Percentiles rank a stretch among this genome's conserved stretches.
These are phyloP conservation scores for Coptodon rendalli DNA, from an alignment of 2,113 vertebrate genomes.

Conservation along the genomic window DNA sequence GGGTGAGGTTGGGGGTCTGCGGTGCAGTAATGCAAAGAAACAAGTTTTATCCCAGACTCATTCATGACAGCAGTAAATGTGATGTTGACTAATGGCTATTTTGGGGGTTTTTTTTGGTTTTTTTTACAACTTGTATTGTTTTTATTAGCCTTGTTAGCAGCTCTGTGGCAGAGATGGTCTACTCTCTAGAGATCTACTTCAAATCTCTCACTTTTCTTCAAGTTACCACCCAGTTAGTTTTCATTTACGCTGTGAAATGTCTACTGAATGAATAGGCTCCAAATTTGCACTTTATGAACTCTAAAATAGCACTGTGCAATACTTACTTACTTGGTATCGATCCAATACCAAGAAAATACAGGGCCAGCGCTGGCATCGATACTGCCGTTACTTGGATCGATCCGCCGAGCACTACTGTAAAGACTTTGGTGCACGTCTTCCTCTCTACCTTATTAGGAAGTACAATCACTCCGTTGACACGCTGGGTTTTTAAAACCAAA, in stretches of 20 bases:
- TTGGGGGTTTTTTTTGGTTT: background rate
- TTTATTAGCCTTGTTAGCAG: background rate
- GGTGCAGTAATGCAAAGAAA: background rate
- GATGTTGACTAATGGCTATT: background rate
- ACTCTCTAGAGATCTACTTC: background rate
- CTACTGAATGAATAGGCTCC: background rate
- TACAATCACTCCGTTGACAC: background rate
- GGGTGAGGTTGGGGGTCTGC: background rate
- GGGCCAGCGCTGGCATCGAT: rapidly evolving
- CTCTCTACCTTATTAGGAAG: background rate
- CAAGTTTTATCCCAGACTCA: background rate
- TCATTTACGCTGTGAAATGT: background rate
- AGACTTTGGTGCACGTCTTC: background rate
- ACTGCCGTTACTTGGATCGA: background rate
- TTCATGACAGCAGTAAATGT: background rate
- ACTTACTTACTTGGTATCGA: background rate
- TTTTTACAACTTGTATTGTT: background rate
- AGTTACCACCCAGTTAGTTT: background rate
- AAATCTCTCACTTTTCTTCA: background rate
- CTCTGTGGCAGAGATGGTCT: background rate
- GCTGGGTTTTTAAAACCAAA: background rate
- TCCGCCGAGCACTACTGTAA: background rate
- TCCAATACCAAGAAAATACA: background rate
- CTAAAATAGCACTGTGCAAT: background rate
- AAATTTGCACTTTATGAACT: background rate